Evolutionary conservation across 2,797 vertebrate species (phyloP), one percentile per base, ranked within the genome.

Genomic region (Tenualosa thibaudeaui): DNA sequence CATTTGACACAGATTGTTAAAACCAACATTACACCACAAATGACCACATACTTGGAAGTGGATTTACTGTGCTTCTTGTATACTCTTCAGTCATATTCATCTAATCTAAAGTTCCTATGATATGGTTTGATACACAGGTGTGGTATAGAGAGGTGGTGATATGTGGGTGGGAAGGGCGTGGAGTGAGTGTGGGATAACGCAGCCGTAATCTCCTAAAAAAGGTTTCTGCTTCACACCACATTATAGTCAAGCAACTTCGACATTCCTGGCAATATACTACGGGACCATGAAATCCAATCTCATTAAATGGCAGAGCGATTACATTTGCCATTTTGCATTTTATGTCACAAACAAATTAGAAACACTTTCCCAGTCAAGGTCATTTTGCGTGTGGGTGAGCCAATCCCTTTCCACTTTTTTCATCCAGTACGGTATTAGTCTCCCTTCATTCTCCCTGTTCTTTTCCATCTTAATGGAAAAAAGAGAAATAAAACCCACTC

Each of bases 401-500:
- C 26, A 56, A 26, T 40, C 65, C 62, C 54, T 37, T 82, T 31
- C 5, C 17, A 17, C 12, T 56, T 82, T 37, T 31, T 56, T 53
- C 5, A 49, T 5, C 26, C 31, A 4, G 10, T 40, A 17, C 17
- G 26, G 65, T 71, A 37, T 37, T 71, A 71, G 65, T 71, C 26
- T 37, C 31, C 31, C 65, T 71, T 6, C 65, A 40, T 15, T 37
- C 9, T 37, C 31, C 31, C n/a, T 17, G 31, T 82, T 85, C n/a
- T 43, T 82, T 71, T 6, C 46, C 13, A n/a, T 75, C 82, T 50
- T 78, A 82, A 83, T 81, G 85, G 49, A 78, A 81, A 46, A 56
- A 56, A 56, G 17, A 56, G 19, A 56, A 71, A 17, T 5, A 71
- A 71, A 71, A 71, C 4, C 26, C 12, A 17, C 26, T 68, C 37